A percentile compares a stretch with the other conserved stretches of the same genome.
phyloP scores from a whole-genome alignment of 2,113 vertebrate genomes.

The Chaetura pelagica region DNA sequence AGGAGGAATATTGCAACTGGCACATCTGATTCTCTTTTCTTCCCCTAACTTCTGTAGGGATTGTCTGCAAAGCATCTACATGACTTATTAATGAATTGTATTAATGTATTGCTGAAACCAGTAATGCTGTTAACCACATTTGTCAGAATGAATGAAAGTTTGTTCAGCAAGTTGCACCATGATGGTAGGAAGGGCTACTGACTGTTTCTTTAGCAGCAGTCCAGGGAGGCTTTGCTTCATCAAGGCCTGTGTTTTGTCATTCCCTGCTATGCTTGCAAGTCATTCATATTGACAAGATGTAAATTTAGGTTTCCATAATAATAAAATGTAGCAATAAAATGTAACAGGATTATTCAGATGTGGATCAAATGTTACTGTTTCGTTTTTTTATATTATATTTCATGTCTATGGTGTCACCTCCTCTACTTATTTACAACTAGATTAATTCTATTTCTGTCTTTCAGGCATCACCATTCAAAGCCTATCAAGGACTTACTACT shows the following conservation, averaged over 20 bases:
- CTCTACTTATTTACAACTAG: neutral
- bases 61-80: slow-evolving; percentile 19
- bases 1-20: slow-evolving; percentile 14
- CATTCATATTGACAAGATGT: neutral
- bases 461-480: neutral
- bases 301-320: neutral
- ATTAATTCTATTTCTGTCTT: neutral
- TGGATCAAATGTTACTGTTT: neutral
- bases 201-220: neutral
- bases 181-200: neutral
- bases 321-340: neutral
- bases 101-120: slow-evolving; percentile 16
- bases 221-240: neutral
- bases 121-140: slow-evolving; percentile 6
- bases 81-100: slow-evolving; percentile 24
- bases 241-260: neutral
- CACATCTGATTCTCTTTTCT: neutral
- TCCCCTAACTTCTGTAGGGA: neutral
- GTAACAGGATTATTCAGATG: neutral
- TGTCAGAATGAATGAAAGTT: slow-evolving; percentile 38
- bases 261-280: neutral
- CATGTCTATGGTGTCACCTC: neutral
- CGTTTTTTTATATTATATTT: neutral
- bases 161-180: neutral
- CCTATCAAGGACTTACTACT: neutral